A percentile compares a stretch with the other conserved stretches of the same genome.
These are phyloP conservation scores for Cremastinae sp. DNA, from an alignment of 2,888 invertebrate species.

Conservation along the genomic window DNA sequence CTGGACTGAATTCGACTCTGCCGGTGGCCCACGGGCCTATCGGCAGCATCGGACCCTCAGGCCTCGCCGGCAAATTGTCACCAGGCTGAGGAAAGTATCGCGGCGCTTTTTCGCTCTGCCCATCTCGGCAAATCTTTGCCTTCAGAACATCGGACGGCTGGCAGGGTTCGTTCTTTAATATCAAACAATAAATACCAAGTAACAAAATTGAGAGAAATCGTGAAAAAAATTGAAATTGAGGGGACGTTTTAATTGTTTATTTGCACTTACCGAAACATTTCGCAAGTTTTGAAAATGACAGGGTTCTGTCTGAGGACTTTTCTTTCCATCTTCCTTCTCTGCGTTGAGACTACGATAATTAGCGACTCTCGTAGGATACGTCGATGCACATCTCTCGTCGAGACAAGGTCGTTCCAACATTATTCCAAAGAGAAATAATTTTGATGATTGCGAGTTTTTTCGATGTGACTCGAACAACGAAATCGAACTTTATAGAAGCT, in stretches of 20 bases:
- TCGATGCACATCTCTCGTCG: conserved; percentile 63
- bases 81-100: conserved; percentile 83
- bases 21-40: conserved; percentile 87
- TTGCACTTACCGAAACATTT: conserved; percentile 48
- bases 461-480: conserved; percentile 29
- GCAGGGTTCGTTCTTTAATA: conserved; percentile 38
- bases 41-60: conserved; percentile 81
- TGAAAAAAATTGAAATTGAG: too few species aligned
- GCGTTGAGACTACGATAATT: conserved; percentile 46
- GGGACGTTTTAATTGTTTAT: too few species aligned
- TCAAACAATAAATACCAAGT: neutral
- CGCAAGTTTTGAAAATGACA: conserved; percentile 40
- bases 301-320: conserved; percentile 51
- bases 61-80: conserved; percentile 79
- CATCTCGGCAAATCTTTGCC: conserved; percentile 22
- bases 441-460: neutral
- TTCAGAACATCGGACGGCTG: conserved; percentile 57
- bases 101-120: conserved; percentile 73
- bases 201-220: neutral
- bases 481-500: too few species aligned
- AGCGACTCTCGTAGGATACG: conserved; percentile 61
- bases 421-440: conserved; percentile 19
- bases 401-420: conserved; percentile 66
- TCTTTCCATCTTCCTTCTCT: conserved; percentile 30
- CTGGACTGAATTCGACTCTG: conserved; percentile 87